phyloP scores from a whole-genome alignment of 2,797 vertebrate genomes.

The Typhlichthys subterraneus region DNA sequence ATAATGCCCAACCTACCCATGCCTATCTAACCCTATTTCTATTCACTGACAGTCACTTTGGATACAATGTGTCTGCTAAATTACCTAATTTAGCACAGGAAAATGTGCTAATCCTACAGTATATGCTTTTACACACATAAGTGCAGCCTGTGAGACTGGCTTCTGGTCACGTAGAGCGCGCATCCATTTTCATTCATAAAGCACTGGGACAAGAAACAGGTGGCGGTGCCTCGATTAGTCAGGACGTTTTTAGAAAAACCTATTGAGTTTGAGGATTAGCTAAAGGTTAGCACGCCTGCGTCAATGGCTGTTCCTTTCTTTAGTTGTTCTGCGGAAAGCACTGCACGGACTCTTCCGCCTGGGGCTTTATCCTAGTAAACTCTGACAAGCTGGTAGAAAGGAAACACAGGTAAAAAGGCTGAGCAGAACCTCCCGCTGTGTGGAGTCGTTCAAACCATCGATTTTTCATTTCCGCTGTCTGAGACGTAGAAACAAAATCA shows the following conservation, averaged over 20 bases:
- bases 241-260: constrained; percentile 38
- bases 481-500: not conserved
- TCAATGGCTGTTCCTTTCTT: constrained; percentile 37
- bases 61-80: too few relatives aligned
- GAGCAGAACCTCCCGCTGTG: constrained; percentile 1
- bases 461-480: constrained; percentile 1
- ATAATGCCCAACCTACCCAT: too few relatives aligned
- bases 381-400: constrained; percentile 2
- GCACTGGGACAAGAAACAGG: constrained; percentile 20
- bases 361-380: constrained; percentile 20
- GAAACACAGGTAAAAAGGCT: constrained; percentile 27
- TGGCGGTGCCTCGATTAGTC: constrained; percentile 31
- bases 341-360: constrained; percentile 15
- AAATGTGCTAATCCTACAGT: too few relatives aligned
- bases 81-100: too few relatives aligned
- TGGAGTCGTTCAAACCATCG: not conserved
- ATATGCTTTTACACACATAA: too few relatives aligned
- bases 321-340: constrained; percentile 39
- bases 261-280: constrained; percentile 44
- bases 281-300: constrained; percentile 20
- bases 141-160: too few relatives aligned
- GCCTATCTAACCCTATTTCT: too few relatives aligned
- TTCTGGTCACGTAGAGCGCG: too few relatives aligned
- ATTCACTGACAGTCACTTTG: too few relatives aligned
- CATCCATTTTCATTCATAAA: constrained; percentile 33